Conservation (phyloP, 2,113 vertebrate species). For the Lonchura striata region DNA sequence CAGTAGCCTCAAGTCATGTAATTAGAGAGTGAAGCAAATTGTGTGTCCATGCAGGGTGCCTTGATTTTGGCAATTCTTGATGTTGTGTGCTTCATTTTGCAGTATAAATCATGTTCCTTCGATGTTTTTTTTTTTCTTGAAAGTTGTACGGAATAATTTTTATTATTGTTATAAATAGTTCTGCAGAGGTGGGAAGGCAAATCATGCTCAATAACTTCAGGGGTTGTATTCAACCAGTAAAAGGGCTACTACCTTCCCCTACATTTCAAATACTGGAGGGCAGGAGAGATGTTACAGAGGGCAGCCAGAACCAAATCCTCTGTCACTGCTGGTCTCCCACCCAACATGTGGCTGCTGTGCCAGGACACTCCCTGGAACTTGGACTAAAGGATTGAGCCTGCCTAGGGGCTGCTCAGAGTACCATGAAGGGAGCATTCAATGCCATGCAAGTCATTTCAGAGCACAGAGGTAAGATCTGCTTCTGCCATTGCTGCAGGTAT, state of each 20-base stretch:
- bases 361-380: background rate
- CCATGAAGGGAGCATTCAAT: rapidly evolving
- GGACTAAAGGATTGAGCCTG: background rate
- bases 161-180: background rate
- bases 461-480: background rate
- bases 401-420: background rate
- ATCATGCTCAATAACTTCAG: background rate
- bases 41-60: background rate
- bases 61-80: background rate
- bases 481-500: background rate
- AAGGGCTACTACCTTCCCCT: background rate
- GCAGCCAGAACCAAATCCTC: background rate
- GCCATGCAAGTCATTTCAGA: background rate
- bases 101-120: background rate
- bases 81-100: background rate
- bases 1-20: background rate
- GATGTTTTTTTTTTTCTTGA: background rate
- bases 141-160: background rate
- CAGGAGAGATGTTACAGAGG: background rate
- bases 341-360: background rate
- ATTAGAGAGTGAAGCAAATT: background rate
- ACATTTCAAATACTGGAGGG: background rate
- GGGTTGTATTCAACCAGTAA: background rate
- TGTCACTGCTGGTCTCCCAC: background rate
- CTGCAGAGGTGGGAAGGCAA: background rate